Percentiles rank a stretch among this genome's conserved stretches.
These are phyloP conservation scores for Aleiodes leptofemur DNA, from an alignment of 2,888 invertebrate genomes.

Conservation along the genomic window DNA sequence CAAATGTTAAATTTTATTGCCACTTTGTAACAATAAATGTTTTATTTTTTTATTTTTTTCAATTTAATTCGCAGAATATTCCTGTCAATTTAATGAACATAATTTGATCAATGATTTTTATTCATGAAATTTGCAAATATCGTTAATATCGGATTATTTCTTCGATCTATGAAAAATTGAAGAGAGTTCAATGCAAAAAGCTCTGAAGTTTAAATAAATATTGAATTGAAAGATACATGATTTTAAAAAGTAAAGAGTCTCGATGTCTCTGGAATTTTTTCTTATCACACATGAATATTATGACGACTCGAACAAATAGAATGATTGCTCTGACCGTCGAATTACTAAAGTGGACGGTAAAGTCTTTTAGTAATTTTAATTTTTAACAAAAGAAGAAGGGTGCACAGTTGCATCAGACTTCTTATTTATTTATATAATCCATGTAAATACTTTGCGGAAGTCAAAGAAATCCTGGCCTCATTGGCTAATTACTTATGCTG, in stretches of 20 bases:
- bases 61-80: conserved; percentile 32
- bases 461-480: too few relatives aligned
- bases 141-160: neutral
- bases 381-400: conserved; percentile 60
- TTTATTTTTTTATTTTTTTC: conserved; percentile 35
- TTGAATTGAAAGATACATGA: neutral
- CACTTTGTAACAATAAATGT: conserved; percentile 46
- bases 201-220: neutral
- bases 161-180: neutral
- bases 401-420: conserved; percentile 36
- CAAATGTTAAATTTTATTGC: conserved; percentile 45
- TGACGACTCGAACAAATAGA: conserved; percentile 67
- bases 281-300: conserved; percentile 70
- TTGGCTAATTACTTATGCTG: too few relatives aligned
- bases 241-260: conserved; percentile 41
- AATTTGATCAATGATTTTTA: neutral
- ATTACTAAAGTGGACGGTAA: conserved; percentile 71
- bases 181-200: too few relatives aligned
- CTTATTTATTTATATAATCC: neutral
- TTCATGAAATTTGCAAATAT: neutral
- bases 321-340: conserved; percentile 69
- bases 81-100: neutral
- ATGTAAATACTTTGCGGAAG: too few relatives aligned
- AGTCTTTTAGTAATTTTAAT: conserved; percentile 71
- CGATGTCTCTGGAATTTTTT: conserved; percentile 64